Evolutionary conservation across 2,113 vertebrate species (phyloP), one percentile per base, ranked within the genome.

Genomic region (Xiphophorus hellerii): DNA sequence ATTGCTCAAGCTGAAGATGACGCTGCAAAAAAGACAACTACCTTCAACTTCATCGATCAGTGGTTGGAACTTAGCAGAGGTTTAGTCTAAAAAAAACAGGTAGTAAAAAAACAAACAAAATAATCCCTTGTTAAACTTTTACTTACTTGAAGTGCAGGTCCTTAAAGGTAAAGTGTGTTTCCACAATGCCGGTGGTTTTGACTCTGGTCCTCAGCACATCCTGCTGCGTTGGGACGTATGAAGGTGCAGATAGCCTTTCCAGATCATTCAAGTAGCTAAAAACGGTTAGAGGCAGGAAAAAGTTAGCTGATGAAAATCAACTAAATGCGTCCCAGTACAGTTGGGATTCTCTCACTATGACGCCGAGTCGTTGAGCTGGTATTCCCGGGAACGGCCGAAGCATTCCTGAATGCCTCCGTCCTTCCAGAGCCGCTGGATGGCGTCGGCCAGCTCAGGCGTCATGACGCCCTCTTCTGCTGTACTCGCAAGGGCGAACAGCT

Each of bases 161-260:
- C 93, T 99, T 99, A 94, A 99, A 99, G 79, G 98, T 99, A 87
- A 99, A 99, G 91, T 99, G 98, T 20, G 97, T 99, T 93, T 99
- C 98, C 88, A 99, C 98, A 84, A 99, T 99, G 86, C 98, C 98
- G 60, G 98, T 99, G 58, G 98, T 99, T 95, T 99, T 99, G 89
- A 99, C 98, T 92, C 98, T 95, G 85, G 97, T 99, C 90, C 98
- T 95, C 87, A 99, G 95, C 82, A 99, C 97, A 12, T 99, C 98
- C 90, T 99, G 98, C 74, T 99, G 98, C 65, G 97, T 99, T 88
- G 98, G 98, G 87, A 99, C 96, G 69, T 99, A 99, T 82, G 94
- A 94, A 54, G 93, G 70, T 71, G 96, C 95, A 87, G 97, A 96
- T 95, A 99, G 97, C 92, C 98, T 96, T 90, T 99, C 97, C 95